These are phyloP conservation scores for Argyra leucocephala DNA, from an alignment of 2,888 invertebrate species.

Conservation along the genomic window DNA sequence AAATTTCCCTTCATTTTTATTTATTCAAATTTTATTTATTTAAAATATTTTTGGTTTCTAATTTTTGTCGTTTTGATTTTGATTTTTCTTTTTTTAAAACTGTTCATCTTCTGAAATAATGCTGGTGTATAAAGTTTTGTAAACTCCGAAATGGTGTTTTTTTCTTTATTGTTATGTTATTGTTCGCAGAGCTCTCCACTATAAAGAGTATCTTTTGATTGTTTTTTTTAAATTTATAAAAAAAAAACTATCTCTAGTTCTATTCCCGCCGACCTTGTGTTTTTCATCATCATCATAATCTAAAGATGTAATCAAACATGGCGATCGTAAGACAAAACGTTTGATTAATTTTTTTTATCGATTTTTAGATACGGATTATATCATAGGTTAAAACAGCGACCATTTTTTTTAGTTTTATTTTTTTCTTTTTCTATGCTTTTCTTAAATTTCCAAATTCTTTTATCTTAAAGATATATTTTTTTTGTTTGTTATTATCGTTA, in stretches of 20 bases:
- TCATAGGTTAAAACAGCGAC: slow-evolving; percentile 1
- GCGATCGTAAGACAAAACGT: background rate
- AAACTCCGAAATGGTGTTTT: too few relatives aligned
- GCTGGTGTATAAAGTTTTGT: too few relatives aligned
- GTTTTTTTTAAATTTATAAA: background rate
- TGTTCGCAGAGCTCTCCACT: too few relatives aligned
- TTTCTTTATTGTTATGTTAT: too few relatives aligned
- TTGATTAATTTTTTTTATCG: background rate
- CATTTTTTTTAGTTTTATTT: background rate
- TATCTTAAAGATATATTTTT: background rate
- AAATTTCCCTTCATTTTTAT: slow-evolving; percentile 2
- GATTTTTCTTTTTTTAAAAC: too few relatives aligned
- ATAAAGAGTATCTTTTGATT: too few relatives aligned
- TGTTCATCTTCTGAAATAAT: too few relatives aligned
- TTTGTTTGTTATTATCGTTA: too few relatives aligned
- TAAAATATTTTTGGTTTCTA: background rate
- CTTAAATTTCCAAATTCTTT: background rate
- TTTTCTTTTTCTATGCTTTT: background rate
- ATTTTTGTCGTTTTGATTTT: too few relatives aligned
- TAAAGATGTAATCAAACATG: background rate
- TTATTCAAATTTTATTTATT: background rate
- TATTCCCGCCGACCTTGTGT: background rate
- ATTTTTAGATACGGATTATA: background rate
- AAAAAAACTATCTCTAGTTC: background rate
- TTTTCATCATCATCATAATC: background rate